Evolutionary conservation across 2,113 vertebrate genomes (phyloP), one percentile per base, ranked within the genome.

Genomic region (Microcebus griseorufus): DNA sequence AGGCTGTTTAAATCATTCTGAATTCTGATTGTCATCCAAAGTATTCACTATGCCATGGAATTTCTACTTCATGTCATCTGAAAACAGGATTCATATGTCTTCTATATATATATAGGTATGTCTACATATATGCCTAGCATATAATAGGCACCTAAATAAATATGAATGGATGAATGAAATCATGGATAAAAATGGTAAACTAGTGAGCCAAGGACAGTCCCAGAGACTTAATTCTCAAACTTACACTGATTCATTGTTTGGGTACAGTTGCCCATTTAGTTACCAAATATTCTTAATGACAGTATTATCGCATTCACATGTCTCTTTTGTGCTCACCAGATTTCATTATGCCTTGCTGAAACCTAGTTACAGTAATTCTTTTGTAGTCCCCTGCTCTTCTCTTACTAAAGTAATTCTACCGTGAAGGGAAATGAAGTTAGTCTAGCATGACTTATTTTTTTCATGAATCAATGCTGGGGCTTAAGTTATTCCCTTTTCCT

Each of bases 341-440:
- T 78, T 93, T 95, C 82, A 90, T 76, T 85, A 51, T 11, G 39
- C 23, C 14, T 70, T 91, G 32, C 25, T 34, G 32, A 93, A 95
- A 87, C 11, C 12, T 60, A 94, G 87, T 76, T 89, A 70, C 0
- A 22, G 58, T 29, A 37, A 84, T 80, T 94, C 65, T 64, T 94
- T 85, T 75, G 53, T 6, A 85, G n/a, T 86, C 5, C 25, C 32
- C 39, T 62, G 29, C 39, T 69, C 75, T 79, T 84, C 75, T 94
- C 37, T 95, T 62, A 88, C 70, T 69, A 48, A 95, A 85, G 88
- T 69, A 91, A 79, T 75, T 92, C 86, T 86, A 92, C 69, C 83
- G 42, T 9, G 58, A 97, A 93, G 45, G 75, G 78, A 97, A 94
- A 94, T 84, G 90, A 95, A 70, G 58, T 83, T 95, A 95, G 88